Evolutionary conservation across 1,140 invertebrate genomes (phyloP).

Genomic region (Oedothorax gibbosus): DNA sequence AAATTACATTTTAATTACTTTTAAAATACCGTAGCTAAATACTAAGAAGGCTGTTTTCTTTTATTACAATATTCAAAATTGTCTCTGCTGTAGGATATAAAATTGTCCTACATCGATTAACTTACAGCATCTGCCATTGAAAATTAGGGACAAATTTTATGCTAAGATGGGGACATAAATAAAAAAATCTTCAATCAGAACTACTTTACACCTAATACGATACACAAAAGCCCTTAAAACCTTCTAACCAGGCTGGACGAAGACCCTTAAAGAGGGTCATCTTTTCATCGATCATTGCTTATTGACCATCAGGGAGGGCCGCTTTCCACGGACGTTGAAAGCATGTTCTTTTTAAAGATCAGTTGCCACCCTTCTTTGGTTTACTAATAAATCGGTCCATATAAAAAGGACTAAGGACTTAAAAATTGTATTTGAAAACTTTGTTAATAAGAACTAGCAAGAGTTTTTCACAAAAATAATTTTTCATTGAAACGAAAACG

Average conservation of each 20-base stretch:
- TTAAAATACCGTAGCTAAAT: not conserved
- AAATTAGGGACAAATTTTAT: not conserved
- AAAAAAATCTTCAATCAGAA: slow-evolving; percentile 24
- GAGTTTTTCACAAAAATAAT: too few species aligned
- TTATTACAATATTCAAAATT: not conserved
- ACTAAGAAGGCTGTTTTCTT: not conserved
- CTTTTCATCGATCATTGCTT: slow-evolving; percentile 43
- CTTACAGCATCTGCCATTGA: not conserved
- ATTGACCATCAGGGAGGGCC: slow-evolving; percentile 27
- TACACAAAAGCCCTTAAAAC: slow-evolving; percentile 29
- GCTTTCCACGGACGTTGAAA: not conserved
- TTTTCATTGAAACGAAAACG: too few species aligned
- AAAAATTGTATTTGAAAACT: too few species aligned
- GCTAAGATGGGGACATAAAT: slow-evolving; percentile 6
- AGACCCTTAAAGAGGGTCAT: not conserved
- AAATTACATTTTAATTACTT: not conserved
- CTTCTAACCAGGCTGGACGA: not conserved
- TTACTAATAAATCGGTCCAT: too few species aligned
- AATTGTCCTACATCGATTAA: not conserved
- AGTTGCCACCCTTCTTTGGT: not conserved
- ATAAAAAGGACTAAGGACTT: too few species aligned
- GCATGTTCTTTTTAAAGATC: not conserved
- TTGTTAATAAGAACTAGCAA: too few species aligned
- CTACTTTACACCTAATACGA: slow-evolving; percentile 33
- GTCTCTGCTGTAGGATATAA: not conserved